Conservation (phyloP, 2,888 invertebrate species). For the Margaritifera margaritifera region DNA sequence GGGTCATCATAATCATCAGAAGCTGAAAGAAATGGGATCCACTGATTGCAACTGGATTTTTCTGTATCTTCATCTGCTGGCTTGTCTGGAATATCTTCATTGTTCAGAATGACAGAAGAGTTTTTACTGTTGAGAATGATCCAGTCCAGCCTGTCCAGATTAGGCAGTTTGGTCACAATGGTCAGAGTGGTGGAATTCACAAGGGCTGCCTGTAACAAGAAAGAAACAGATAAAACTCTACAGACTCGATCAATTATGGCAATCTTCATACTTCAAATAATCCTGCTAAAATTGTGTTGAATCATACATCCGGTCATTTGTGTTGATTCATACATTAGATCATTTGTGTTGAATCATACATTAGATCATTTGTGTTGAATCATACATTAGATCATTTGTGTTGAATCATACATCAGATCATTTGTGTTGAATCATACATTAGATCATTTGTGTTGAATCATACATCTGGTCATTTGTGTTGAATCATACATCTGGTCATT, state of each 20-base stretch:
- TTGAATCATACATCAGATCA: no score
- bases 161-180: constrained; percentile 37
- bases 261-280: background rate
- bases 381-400: no score
- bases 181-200: constrained; percentile 52
- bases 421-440: no score
- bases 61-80: background rate
- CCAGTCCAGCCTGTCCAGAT: constrained; percentile 50
- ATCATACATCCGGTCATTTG: no score
- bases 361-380: no score
- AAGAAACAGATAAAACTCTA: constrained; percentile 1
- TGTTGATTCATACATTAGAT: no score
- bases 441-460: no score
- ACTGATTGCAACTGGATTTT: constrained; percentile 14
- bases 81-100: constrained; percentile 22
- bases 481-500: no score
- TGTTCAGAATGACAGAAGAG: constrained; percentile 40
- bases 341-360: no score
- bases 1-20: constrained; percentile 7
- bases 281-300: background rate
- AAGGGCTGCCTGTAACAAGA: constrained; percentile 44
- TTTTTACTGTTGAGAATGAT: constrained; percentile 38
- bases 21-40: constrained; percentile 36
- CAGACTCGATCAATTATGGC: background rate
- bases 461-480: no score